Conservation (phyloP, 2,113 vertebrate species). For the Cyprinus carpio region DNA sequence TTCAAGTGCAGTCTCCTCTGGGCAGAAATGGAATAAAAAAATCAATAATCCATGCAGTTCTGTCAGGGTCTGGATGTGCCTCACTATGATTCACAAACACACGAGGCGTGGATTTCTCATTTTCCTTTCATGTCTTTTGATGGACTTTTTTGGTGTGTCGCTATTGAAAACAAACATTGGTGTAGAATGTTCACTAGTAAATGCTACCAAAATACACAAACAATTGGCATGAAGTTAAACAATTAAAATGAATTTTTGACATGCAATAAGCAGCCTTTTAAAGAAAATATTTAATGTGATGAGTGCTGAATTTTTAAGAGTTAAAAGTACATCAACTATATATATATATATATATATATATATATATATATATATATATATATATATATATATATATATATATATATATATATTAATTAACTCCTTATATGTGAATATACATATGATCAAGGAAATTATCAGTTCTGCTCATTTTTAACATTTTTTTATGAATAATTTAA, state of each 20-base stretch:
- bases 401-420: too few relatives aligned
- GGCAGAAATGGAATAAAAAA: constrained; percentile 92
- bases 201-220: background rate
- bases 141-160: background rate
- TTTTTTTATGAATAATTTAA: background rate
- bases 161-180: too few relatives aligned
- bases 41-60: constrained; percentile 97
- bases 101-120: background rate
- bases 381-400: too few relatives aligned
- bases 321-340: too few relatives aligned
- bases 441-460: background rate
- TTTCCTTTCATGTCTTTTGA: background rate
- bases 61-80: constrained; percentile 86
- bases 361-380: too few relatives aligned
- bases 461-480: background rate
- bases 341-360: too few relatives aligned
- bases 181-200: too few relatives aligned
- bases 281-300: too few relatives aligned
- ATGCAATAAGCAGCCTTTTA: too few relatives aligned
- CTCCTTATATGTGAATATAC: background rate
- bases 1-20: constrained; percentile 90
- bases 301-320: too few relatives aligned
- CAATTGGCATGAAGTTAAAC: too few relatives aligned
- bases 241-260: too few relatives aligned
- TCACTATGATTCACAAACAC: constrained; percentile 79